Percentiles rank a stretch among this genome's conserved stretches.
Conservation (phyloP, 2,797 vertebrate genomes). For the Fundulus diaphanus region DNA sequence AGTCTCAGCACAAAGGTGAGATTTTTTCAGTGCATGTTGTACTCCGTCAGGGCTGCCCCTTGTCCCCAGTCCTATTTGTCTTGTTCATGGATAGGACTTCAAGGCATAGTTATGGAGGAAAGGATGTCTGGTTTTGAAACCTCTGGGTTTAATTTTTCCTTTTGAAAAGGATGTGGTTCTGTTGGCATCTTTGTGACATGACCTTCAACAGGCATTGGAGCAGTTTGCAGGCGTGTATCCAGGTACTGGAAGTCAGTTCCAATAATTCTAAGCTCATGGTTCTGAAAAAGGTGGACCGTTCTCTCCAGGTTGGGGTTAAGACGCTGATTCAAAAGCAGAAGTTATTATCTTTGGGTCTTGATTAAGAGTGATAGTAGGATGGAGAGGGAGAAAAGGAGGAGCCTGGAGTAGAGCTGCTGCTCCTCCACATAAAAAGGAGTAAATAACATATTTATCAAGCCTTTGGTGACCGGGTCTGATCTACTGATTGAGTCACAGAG, state of each 20-base stretch:
- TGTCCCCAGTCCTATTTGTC: not conserved
- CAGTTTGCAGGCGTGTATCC: no score
- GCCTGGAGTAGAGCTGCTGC: not conserved
- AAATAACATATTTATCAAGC: conserved; percentile 12
- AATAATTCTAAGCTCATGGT: not conserved
- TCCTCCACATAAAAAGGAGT: not conserved
- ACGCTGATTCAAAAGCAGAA: not conserved
- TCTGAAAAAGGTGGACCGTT: not conserved
- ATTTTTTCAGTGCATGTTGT: not conserved
- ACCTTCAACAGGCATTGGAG: no score
- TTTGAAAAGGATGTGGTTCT: not conserved
- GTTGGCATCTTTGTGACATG: not conserved
- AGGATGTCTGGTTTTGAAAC: not conserved
- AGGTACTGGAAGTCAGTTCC: not conserved
- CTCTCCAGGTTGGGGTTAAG: not conserved
- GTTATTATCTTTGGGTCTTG: not conserved
- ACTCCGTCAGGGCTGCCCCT: not conserved
- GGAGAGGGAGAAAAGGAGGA: not conserved
- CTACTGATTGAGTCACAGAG: conserved; percentile 35
- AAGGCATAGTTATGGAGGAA: not conserved
- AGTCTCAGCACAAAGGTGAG: not conserved
- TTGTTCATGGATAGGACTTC: not conserved
- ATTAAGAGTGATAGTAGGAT: not conserved
- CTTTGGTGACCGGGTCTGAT: conserved; percentile 8
- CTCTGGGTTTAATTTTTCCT: not conserved